Conservation (phyloP, 2,797 vertebrate species). For the Mormyrus proboscirostris region DNA sequence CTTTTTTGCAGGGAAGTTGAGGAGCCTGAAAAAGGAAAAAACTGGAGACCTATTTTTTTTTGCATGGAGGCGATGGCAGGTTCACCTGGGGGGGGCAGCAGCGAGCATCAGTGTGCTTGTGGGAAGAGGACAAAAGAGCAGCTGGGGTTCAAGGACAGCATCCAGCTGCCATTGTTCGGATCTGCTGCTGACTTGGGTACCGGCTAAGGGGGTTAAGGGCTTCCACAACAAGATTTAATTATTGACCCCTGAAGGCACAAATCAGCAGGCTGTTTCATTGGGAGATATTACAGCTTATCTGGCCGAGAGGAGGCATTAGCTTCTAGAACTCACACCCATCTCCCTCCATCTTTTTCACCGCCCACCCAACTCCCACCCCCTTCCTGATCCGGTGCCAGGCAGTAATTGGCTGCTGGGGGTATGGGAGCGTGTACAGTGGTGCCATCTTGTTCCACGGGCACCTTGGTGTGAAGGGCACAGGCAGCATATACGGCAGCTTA, state of each 20-base stretch:
- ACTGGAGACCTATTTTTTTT: background rate
- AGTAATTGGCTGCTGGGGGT: constrained; percentile 56
- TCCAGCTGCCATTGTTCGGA: constrained; percentile 28
- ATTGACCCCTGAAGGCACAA: constrained; percentile 29
- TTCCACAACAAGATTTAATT: constrained; percentile 43
- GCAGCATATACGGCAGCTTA: constrained; percentile 44
- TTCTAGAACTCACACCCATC: background rate
- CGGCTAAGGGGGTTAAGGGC: constrained; percentile 32
- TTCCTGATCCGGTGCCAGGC: constrained; percentile 44
- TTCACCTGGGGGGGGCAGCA: background rate
- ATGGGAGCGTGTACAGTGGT: constrained; percentile 37
- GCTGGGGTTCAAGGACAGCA: constrained; percentile 16
- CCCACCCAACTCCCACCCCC: constrained; percentile 18
- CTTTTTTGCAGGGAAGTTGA: background rate
- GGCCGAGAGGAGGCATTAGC: constrained; percentile 25
- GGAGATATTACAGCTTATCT: constrained; percentile 40
- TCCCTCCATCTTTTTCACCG: constrained; percentile 16
- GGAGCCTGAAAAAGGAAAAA: background rate
- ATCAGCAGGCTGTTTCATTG: constrained; percentile 32
- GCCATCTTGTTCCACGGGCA: constrained; percentile 51
- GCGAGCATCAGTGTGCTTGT: background rate
- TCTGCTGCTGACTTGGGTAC: constrained; percentile 30
- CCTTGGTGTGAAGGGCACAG: constrained; percentile 59
- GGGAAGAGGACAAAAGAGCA: background rate
- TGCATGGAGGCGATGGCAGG: background rate